Evolutionary conservation across 2,888 invertebrate species (phyloP), one percentile per base, ranked within the genome.

Genomic region (Cetonia aurata): DNA sequence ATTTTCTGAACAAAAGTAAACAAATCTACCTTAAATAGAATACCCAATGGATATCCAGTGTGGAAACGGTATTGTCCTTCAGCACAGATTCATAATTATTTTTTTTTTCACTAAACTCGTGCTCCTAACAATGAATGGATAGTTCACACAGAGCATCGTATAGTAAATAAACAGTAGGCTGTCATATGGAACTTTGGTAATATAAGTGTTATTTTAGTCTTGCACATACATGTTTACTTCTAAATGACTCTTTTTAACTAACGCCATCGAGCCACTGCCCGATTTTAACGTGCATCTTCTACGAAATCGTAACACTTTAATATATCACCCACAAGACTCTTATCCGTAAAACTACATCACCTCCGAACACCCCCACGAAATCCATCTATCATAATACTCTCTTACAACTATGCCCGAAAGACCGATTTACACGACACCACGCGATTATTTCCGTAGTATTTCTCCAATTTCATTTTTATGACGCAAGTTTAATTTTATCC

Each of bases 101-200:
- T 52, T 53, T 52, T 66, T 52, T 44, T 52, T 70, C 48, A 62
- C 62, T n/a, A 62, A 62, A 56, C 50, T 79, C 77, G 79, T 79
- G 78, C 78, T 62, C 17, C 62, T 62, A 62, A 80, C 81, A 79
- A 81, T 83, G 82, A 83, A 83, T 82, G 83, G 80, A 80, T 59
- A 67, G 60, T 71, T 69, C 69, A 50, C 48, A 62, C 62, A 67
- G 68, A 73, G 73, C 73, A 73, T 73, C 70, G 50, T 75, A 80
- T 82, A 81, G 83, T 84, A 84, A 84, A 83, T 83, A 84, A 83
- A 84, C 82, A 82, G 80, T 80, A 79, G 79, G 75, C 78, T 79
- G 79, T 81, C 80, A 80, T 76, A 78, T 77, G 77, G 75, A 68
- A 74, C 74, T 75, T 73, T 68, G 71, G 71, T 66, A 67, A 71